Conservation (phyloP, 1,140 invertebrate species). For the Diabrotica virgifera region DNA sequence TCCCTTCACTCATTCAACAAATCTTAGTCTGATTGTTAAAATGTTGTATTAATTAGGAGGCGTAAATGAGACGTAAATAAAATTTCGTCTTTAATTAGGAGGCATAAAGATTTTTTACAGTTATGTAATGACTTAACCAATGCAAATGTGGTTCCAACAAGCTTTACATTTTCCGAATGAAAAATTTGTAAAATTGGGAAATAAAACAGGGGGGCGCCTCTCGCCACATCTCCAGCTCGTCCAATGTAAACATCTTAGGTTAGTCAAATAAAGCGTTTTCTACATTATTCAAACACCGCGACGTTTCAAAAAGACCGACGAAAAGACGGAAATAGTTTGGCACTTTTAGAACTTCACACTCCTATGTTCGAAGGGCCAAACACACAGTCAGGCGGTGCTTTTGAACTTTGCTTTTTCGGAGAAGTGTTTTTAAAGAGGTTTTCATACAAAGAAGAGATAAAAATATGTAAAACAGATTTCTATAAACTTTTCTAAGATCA, state of each 20-base stretch:
- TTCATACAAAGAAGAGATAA: neutral
- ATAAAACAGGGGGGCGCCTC: neutral
- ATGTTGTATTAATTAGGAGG: too few species aligned
- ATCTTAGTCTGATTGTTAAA: too few species aligned
- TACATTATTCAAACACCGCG: neutral
- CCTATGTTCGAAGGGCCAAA: neutral
- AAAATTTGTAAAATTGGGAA: neutral
- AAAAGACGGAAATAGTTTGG: neutral
- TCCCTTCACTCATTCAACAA: too few species aligned
- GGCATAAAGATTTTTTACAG: too few species aligned
- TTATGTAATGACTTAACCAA: too few species aligned
- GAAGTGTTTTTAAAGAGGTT: neutral
- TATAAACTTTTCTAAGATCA: too few species aligned
- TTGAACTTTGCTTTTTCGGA: neutral
- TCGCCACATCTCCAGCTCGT: neutral
- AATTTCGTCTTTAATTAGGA: too few species aligned
- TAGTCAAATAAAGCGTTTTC: neutral
- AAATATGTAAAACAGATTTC: neutral
- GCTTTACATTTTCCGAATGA: too few species aligned
- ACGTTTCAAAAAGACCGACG: neutral
- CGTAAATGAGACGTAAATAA: too few species aligned
- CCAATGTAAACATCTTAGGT: neutral
- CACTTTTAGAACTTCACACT: conserved; percentile 1
- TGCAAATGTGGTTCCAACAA: too few species aligned
- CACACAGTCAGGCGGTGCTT: neutral